Percentiles rank a stretch among this genome's conserved stretches.
Conservation (phyloP, 2,113 vertebrate genomes). For the Channa argus region DNA sequence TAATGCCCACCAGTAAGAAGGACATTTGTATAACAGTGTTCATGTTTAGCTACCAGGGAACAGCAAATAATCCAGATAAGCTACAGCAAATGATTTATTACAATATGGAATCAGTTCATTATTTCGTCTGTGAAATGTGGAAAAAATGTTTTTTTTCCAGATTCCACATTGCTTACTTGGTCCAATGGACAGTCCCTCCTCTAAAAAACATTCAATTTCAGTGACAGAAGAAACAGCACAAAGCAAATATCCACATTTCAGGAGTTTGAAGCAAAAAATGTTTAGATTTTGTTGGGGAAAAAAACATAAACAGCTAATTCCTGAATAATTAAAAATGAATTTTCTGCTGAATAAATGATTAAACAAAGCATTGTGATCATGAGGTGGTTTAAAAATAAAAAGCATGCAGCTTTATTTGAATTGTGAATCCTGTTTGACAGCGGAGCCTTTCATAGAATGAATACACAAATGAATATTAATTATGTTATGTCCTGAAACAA, state of each 20-base stretch:
- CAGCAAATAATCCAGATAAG: not conserved
- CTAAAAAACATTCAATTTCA: not conserved
- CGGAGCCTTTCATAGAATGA: slow-evolving; percentile 20
- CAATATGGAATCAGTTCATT: not conserved
- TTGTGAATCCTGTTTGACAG: slow-evolving; percentile 26
- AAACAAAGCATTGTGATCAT: not conserved
- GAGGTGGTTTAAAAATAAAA: not conserved
- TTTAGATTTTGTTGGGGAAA: not conserved
- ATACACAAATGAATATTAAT: slow-evolving; percentile 37
- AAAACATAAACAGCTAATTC: not conserved
- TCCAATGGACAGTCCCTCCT: not conserved
- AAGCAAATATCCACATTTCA: not conserved
- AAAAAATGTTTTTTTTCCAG: not conserved
- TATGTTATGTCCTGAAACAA: slow-evolving; percentile 36
- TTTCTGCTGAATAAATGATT: not conserved
- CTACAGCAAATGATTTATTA: not conserved
- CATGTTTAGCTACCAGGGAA: not conserved
- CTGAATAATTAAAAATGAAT: not conserved
- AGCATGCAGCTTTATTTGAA: slow-evolving; percentile 3
- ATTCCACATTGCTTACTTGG: not conserved
- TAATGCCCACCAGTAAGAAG: slow-evolving; percentile 22
- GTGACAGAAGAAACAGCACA: not conserved
- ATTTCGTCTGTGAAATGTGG: not conserved
- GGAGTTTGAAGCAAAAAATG: not conserved
- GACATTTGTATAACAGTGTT: slow-evolving; percentile 3